Conservation (phyloP, 2,888 invertebrate species). For the Nephrotoma appendiculata region DNA sequence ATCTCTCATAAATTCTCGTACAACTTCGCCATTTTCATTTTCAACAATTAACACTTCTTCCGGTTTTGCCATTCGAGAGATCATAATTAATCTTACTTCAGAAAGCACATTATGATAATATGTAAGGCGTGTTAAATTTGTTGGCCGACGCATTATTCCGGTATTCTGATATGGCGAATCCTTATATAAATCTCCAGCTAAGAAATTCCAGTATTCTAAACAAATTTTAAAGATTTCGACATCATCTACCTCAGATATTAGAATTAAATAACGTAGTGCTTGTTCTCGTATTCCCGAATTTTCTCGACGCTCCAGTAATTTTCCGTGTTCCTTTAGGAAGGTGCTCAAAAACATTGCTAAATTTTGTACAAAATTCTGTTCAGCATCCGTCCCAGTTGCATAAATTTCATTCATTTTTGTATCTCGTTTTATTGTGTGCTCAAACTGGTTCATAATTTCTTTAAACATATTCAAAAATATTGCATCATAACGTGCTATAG, state of each 20-base stretch:
- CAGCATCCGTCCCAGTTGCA: slow-evolving; percentile 83
- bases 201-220: slow-evolving; percentile 94
- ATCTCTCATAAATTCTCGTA: slow-evolving; percentile 99
- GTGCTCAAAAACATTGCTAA: slow-evolving; percentile 94
- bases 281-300: slow-evolving; percentile 62
- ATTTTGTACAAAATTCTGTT: slow-evolving; percentile 98
- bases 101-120: slow-evolving; percentile 70
- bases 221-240: slow-evolving; percentile 99
- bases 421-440: slow-evolving; percentile 77
- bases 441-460: slow-evolving; percentile 84
- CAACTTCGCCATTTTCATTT: slow-evolving; percentile 99
- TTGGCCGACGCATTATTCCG: background rate
- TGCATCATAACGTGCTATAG: slow-evolving; percentile 79
- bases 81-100: slow-evolving; percentile 92
- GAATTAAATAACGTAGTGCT: slow-evolving; percentile 71
- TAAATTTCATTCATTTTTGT: slow-evolving; percentile 93
- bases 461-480: slow-evolving; percentile 82
- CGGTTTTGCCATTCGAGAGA: slow-evolving; percentile 98
- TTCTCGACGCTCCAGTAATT: slow-evolving; percentile 68
- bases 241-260: slow-evolving; percentile 96
- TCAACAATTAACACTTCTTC: slow-evolving; percentile 99
- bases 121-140: slow-evolving; percentile 42
- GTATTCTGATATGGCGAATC: slow-evolving; percentile 53
- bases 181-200: slow-evolving; percentile 85
- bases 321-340: slow-evolving; percentile 92